Base-by-base conservation (phyloP, 2,113 vertebrate species). In the Gymnorhina tibicen region DNA sequence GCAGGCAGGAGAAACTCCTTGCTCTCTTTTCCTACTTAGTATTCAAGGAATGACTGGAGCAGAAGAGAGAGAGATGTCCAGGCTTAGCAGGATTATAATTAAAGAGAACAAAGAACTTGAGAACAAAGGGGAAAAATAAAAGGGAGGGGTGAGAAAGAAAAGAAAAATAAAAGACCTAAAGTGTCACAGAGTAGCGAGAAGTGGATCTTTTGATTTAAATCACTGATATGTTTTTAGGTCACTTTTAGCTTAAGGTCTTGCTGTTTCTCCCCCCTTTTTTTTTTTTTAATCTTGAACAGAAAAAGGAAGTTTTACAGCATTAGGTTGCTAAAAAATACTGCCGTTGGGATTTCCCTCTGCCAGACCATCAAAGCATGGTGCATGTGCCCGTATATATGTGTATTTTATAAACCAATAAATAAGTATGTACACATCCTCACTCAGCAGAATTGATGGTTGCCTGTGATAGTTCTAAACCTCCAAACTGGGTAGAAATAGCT, bases 1-100 rank as follows among this genome's bases (percentile, higher is more conserved):
- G 35, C 30, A n/a, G 8, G 16, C 39, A 50, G 64, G 37, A 93
- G 62, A 55, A 93, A 52, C 78, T 53, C 60, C 77, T 58, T 9
- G 23, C 35, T 78, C 30, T 62, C 49, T 74, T 91, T 20, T 37
- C 64, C 46, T 87, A 9, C 42, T 96, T 87, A 81, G 46, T 39
- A 93, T 95, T 88, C 96, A 79, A 60, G 66, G 59, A 52, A n/a
- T 59, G 53, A 22, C 33, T 76, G 64, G 50, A 72, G 81, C 50
- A 84, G 49, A 46, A 79, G 18, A 89, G 85, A 70, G 16, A 47
- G 86, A 87, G 56, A 56, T 89, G 92, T 76, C 92, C 89, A 53
- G 76, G 62, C 35, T 96, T 95, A 93, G 68, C 32, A 50, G 91
- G 91, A 53, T 95, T 91, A 76, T 93, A 84, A 96, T 95, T 96